These are phyloP conservation scores for Pristionchus exspectatus DNA, from an alignment of 2,888 invertebrate species.

Conservation along the genomic window DNA sequence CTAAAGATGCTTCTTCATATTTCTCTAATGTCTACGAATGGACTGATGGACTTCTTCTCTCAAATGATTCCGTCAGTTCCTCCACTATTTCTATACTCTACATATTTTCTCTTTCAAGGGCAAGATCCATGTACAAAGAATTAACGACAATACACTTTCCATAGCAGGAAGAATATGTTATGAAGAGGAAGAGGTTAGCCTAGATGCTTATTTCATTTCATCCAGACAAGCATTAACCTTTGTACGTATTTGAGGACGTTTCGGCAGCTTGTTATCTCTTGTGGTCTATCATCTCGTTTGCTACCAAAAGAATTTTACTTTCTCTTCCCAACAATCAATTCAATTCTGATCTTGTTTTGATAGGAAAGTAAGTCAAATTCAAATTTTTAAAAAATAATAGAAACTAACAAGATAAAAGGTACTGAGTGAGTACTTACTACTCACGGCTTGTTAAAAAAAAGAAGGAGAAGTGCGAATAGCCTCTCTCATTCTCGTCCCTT, in stretches of 20 bases:
- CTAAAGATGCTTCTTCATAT: not conserved
- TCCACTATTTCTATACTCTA: too few species aligned
- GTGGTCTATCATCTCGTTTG: constrained; percentile 36
- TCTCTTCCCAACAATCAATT: not conserved
- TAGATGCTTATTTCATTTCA: not conserved
- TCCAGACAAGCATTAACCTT: not conserved
- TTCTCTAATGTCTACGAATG: constrained; percentile 48
- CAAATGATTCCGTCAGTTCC: constrained; percentile 6
- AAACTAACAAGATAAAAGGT: too few species aligned
- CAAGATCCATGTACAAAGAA: constrained; percentile 29
- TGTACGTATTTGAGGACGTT: not conserved
- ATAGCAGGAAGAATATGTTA: constrained; percentile 45
- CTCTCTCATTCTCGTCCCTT: too few species aligned
- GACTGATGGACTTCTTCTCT: constrained; percentile 47
- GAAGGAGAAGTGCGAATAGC: too few species aligned
- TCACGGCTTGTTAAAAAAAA: too few species aligned
- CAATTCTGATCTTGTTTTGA: constrained; percentile 23
- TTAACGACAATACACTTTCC: not conserved
- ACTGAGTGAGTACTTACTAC: too few species aligned
- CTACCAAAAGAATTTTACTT: not conserved
- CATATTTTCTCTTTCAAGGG: not conserved
- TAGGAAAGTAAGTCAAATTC: constrained; percentile 12
- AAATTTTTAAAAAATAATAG: too few species aligned
- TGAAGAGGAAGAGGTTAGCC: constrained; percentile 40
- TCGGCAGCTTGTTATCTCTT: constrained; percentile 44